Percentiles rank a stretch among this genome's conserved stretches.
These are phyloP conservation scores for Lucifuga dentata DNA, from an alignment of 2,113 vertebrate species.

Conservation along the genomic window DNA sequence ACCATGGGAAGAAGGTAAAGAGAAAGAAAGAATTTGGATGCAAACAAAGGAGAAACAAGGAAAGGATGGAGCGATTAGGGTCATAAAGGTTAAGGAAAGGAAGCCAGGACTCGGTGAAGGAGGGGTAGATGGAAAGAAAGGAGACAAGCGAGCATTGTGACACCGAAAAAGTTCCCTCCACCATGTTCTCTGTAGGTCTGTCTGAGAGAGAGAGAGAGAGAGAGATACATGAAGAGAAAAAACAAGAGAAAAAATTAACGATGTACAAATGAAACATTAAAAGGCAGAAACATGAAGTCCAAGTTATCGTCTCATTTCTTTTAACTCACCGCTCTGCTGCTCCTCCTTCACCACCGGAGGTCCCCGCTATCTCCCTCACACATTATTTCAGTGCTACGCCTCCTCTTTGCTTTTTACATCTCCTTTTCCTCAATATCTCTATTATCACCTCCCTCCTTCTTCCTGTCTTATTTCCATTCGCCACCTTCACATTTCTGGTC, in stretches of 20 bases:
- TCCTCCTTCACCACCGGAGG: neutral
- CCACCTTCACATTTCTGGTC: neutral
- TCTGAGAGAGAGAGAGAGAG: neutral
- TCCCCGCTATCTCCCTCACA: conserved; percentile 6
- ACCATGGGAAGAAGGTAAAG: too few species aligned
- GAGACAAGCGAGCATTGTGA: too few species aligned
- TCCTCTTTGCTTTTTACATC: neutral
- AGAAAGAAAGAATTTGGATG: too few species aligned
- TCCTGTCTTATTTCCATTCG: neutral
- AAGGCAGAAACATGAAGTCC: too few species aligned
- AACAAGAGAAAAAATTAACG: neutral
- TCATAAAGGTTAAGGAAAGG: too few species aligned
- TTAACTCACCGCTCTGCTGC: neutral
- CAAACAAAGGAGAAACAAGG: too few species aligned
- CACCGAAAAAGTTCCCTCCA: too few species aligned
- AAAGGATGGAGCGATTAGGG: too few species aligned
- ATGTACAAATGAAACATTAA: neutral
- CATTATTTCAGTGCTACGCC: neutral
- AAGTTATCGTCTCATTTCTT: neutral
- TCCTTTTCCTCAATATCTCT: neutral
- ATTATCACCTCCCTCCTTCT: neutral
- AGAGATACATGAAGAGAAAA: too few species aligned
- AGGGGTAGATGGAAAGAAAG: too few species aligned
- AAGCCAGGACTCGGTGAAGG: too few species aligned
- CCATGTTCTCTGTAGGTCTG: too few species aligned